Evolutionary conservation across 53 echinoderm and acorn worm genomes (phyloP).

Genomic region (Luidia sarsii): DNA sequence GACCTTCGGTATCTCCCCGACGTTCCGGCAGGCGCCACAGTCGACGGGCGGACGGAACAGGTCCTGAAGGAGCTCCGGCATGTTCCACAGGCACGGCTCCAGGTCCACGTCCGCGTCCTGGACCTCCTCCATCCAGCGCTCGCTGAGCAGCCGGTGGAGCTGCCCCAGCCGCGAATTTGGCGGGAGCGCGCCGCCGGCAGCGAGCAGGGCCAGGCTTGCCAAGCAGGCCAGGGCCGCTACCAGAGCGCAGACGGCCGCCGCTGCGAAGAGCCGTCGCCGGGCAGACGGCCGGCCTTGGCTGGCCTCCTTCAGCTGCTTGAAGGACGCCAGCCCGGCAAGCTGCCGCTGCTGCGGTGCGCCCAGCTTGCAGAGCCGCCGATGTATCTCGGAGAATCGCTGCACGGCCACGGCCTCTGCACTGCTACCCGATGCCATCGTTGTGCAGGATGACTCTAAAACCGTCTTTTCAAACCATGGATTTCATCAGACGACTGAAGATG

Average conservation of each 20-base stretch:
- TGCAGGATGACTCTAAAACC: too few relatives aligned
- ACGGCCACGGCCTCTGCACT: neutral
- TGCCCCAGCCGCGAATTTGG: constrained; percentile 26
- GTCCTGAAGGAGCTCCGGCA: constrained; percentile 66
- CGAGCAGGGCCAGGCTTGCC: constrained; percentile 3
- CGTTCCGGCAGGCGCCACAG: constrained; percentile 68
- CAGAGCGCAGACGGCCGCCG: neutral
- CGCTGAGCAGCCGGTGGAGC: constrained; percentile 46
- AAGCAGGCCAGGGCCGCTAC: neutral
- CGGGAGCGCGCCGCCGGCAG: constrained; percentile 4
- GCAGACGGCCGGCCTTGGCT: neutral
- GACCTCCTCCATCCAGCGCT: constrained; percentile 50
- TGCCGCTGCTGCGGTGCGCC: constrained; percentile 3
- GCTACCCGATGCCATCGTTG: neutral
- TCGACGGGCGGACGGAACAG: constrained; percentile 83
- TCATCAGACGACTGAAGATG: neutral
- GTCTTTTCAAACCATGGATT: too few relatives aligned
- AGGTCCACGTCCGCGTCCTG: constrained; percentile 42
- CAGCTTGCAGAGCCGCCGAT: constrained; percentile 21
- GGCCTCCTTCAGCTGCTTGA: constrained; percentile 9
- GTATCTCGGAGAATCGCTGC: constrained; percentile 23
- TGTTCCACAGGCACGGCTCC: constrained; percentile 65
- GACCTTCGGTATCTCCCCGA: constrained; percentile 61
- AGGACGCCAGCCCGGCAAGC: constrained; percentile 4
- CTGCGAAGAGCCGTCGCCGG: neutral